Base-by-base conservation (phyloP, 2,797 vertebrate species). In the Scarus forsteni region DNA sequence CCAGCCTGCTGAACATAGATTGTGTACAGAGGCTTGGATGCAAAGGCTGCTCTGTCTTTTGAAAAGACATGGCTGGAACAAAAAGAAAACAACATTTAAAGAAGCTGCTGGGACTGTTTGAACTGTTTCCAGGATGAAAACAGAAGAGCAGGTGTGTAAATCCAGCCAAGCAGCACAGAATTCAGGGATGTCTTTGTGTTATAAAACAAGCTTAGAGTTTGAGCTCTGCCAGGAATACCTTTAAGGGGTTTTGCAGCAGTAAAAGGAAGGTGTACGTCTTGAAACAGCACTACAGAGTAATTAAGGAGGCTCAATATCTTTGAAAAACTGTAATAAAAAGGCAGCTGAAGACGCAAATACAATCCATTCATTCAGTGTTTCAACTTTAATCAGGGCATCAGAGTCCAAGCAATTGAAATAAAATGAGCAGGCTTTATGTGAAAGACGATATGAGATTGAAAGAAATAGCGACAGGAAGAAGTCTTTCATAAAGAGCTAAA, bases 401-500 rank as follows among this genome's bases (percentile, higher is more conserved):
- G 73, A 85, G 80, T 73, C 36, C 13, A 15, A 53, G 51, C 45
- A 69, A 64, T 10, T n/a, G 53, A 50, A 60, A 70, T 60, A 71
- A 72, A 72, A 56, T n/a, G 40, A 40, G 43, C 8, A 63, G 27
- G 12, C 46, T 27, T 50, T 39, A 46, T 19, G 9, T 46, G 44
- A 64, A 70, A 52, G 27, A 46, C 19, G 50, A 60, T 51, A 78
- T 48, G 16, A 15, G 50, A 72, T 67, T 62, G 79, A 18, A 73
- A 57, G 43, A 77, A 79, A 79, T 59, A 81, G 54, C 44, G 9
- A 75, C 48, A 60, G n/a, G 15, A 10, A 48, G 44, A 77, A 85
- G 54, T n/a, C 19, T 76, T 66, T 60, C 46, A 80, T 83, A 80
- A 83, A 89, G 90, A 87, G 90, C 75, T 61, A 48, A 79, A 54